Evolutionary conservation across 64 coral and sea anemone species (phyloP).

Genomic region (Montipora efflorescens): DNA sequence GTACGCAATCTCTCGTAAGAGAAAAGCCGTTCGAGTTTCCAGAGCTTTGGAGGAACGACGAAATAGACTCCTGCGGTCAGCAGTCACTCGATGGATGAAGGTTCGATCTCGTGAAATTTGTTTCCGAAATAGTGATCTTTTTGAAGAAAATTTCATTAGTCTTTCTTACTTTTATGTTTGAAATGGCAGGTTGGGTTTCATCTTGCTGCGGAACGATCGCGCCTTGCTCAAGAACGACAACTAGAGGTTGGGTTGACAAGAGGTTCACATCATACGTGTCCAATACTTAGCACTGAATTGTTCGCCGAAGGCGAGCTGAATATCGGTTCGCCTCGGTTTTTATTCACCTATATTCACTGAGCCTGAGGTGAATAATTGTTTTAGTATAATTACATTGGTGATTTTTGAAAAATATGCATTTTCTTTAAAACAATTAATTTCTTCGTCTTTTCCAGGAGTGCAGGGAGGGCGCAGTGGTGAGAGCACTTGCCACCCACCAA

Average conservation of each 20-base stretch:
- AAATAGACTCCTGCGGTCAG: slow-evolving; percentile 70
- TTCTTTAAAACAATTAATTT: too few relatives aligned
- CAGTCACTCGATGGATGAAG: slow-evolving; percentile 91
- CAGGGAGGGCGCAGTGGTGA: too few relatives aligned
- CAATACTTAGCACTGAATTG: too few relatives aligned
- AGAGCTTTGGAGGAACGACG: slow-evolving; percentile 75
- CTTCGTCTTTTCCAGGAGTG: too few relatives aligned
- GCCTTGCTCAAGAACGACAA: slow-evolving; percentile 77
- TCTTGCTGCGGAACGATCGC: slow-evolving; percentile 58
- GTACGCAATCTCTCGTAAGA: slow-evolving; percentile 66
- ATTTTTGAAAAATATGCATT: too few relatives aligned
- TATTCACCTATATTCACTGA: too few relatives aligned
- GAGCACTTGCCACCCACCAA: too few relatives aligned
- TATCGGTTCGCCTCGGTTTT: too few relatives aligned
- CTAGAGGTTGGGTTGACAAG: slow-evolving; percentile 49
- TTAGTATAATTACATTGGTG: too few relatives aligned
- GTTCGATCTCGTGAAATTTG: neutral
- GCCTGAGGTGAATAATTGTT: too few relatives aligned
- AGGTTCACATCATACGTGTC: neutral
- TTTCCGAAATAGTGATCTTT: neutral
- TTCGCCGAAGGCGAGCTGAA: too few relatives aligned
- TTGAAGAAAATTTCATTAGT: neutral
- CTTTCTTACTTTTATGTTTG: neutral
- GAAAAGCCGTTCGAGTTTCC: slow-evolving; percentile 46
- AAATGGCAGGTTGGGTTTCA: slow-evolving; percentile 79